Conservation (phyloP, 2,797 vertebrate species). For the Diglossa cyanea region DNA sequence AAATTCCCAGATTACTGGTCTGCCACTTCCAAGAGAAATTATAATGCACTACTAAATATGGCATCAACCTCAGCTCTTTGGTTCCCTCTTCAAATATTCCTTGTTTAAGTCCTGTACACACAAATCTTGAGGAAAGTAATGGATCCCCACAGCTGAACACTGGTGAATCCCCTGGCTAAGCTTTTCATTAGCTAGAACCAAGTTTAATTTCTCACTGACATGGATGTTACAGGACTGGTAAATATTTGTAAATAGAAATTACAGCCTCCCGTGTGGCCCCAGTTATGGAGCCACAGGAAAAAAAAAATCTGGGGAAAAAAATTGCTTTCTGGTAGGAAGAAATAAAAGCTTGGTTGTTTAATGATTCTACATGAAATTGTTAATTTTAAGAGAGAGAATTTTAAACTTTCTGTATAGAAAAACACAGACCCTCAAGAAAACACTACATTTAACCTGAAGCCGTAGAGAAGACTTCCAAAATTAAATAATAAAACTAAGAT, state of each 20-base stretch:
- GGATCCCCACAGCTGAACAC: not conserved
- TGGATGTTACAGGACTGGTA: not conserved
- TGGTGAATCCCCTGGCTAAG: not conserved
- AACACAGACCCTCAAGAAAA: not conserved
- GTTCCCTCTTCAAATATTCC: not conserved
- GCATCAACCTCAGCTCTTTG: not conserved
- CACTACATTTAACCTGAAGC: not conserved
- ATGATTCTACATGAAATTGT: not conserved
- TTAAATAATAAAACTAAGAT: not conserved
- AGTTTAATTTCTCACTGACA: slow-evolving; percentile 24
- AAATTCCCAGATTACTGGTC: slow-evolving; percentile 45
- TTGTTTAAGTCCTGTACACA: not conserved
- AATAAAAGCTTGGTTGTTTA: not conserved
- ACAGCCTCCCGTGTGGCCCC: not conserved
- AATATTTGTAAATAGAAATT: slow-evolving; percentile 18
- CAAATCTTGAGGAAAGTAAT: not conserved
- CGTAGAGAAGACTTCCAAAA: not conserved
- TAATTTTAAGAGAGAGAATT: not conserved
- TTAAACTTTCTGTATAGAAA: not conserved
- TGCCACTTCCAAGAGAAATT: slow-evolving; percentile 39
- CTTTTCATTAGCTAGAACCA: not conserved
- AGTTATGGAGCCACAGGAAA: not conserved
- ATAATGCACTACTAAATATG: not conserved
- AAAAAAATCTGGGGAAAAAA: not conserved
- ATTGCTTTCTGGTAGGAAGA: not conserved